Percentiles rank a stretch among this genome's conserved stretches.
Conservation (phyloP, 2,888 invertebrate species). For the Balanococcus diminutus region DNA sequence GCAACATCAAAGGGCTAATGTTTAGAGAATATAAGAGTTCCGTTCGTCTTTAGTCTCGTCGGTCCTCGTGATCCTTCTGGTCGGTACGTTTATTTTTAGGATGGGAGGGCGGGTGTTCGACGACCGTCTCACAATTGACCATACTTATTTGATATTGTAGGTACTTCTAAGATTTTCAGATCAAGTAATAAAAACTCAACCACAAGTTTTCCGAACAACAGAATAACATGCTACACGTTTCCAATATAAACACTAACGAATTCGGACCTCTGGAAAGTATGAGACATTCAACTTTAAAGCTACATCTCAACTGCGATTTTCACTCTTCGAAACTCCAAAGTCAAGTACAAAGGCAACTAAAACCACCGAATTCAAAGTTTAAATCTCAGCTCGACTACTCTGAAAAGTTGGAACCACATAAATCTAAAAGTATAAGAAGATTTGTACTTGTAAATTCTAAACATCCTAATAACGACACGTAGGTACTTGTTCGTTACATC, state of each 20-base stretch:
- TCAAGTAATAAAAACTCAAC: too few species aligned
- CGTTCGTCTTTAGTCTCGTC: too few species aligned
- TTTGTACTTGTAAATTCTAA: slow-evolving; percentile 5
- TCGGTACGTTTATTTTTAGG: too few species aligned
- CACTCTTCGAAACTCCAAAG: background rate
- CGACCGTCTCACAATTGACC: too few species aligned
- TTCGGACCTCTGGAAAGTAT: slow-evolving; percentile 24
- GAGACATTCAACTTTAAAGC: background rate
- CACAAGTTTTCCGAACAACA: background rate
- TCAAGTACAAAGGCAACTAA: background rate
- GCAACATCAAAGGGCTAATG: too few species aligned
- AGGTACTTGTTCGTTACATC: background rate
- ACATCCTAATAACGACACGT: background rate
- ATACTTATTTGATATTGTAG: too few species aligned
- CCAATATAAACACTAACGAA: slow-evolving; percentile 5
- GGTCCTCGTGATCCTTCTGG: too few species aligned
- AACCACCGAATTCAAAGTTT: slow-evolving; percentile 11
- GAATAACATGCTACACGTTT: background rate
- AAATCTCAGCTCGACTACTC: background rate
- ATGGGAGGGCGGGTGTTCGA: too few species aligned
- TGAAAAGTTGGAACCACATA: background rate
- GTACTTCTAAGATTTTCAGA: too few species aligned
- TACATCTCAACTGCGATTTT: slow-evolving; percentile 23
- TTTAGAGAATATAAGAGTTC: too few species aligned
- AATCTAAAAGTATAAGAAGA: background rate